These are phyloP conservation scores for Helobdella robusta DNA, from an alignment of 2,888 invertebrate genomes.

Conservation along the genomic window DNA sequence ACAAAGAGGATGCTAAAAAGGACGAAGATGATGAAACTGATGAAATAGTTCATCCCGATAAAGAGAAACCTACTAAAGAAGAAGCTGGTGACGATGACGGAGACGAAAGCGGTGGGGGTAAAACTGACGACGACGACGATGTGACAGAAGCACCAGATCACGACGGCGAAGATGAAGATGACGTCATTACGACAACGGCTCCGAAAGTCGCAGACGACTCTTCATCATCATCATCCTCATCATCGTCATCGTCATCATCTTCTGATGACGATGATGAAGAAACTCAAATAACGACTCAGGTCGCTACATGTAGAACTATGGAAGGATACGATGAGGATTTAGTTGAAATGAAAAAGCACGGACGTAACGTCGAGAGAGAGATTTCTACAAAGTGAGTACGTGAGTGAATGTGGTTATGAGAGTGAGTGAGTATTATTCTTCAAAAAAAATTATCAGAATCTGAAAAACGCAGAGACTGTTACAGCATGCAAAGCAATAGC, in stretches of 20 bases:
- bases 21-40: neutral
- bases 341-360: neutral
- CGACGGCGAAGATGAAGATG: neutral
- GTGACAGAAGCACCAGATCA: neutral
- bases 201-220: neutral
- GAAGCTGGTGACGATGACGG: neutral
- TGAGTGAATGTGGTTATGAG: too few relatives aligned
- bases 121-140: neutral
- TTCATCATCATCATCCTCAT: neutral
- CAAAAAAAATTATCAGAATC: neutral
- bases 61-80: neutral
- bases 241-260: neutral
- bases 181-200: neutral
- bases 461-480: too few relatives aligned
- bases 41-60: neutral
- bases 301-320: too few relatives aligned
- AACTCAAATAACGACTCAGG: neutral
- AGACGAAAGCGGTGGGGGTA: neutral
- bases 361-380: neutral
- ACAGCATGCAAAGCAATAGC: too few relatives aligned
- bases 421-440: too few relatives aligned
- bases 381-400: too few relatives aligned
- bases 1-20: neutral
- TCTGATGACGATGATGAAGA: constrained; percentile 3
- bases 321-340: neutral